Evolutionary conservation across 2,888 invertebrate species (phyloP), one percentile per base, ranked within the genome.

Genomic region (Mesopsocus fuscifrons): DNA sequence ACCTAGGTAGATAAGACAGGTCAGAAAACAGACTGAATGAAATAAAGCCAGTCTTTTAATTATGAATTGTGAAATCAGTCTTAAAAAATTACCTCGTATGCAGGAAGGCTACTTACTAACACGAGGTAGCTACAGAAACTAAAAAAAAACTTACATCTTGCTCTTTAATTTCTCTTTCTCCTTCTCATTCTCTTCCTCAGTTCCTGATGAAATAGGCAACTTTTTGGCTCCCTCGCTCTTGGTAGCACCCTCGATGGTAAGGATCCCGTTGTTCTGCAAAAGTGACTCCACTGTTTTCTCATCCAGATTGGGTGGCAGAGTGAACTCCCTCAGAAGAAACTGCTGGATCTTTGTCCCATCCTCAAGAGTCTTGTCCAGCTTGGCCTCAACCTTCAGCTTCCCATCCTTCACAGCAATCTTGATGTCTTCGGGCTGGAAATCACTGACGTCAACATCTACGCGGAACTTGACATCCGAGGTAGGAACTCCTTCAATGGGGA

Each of bases 341-440:
- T 55, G 53, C 21, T 50, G 52, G 31, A 50, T 42, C 16, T 51
- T 46, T 15, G 48, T 47, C 11, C 52, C 53, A 43, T 53, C 53
- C 9, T 49, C 48, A 4, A 46, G 38, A 30, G 44, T 49, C n/a
- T 48, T 43, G 18, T 54, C 52, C 44, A 51, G 45, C 35, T 52
- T 52, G 13, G 51, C 53, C 5, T 49, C 21, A 17, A 54, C 47
- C 1, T 46, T 49, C 11, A 54, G 41, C 9, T 45, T 23, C 1
- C 47, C 35, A 22, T 51, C 52, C 43, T 52, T 52, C 40, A 55
- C 41, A 6, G 48, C 34, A 3, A 55, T 41, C 41, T 51, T 52
- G 16, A 55, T 48, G 40, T 55, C 51, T 34, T 55, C 55, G 1
- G 55, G 53, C 13, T 49, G 45, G 46, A 52, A 52, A 13, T 49